Conservation (phyloP, 2,888 invertebrate species). For the Eupithecia centaureata region DNA sequence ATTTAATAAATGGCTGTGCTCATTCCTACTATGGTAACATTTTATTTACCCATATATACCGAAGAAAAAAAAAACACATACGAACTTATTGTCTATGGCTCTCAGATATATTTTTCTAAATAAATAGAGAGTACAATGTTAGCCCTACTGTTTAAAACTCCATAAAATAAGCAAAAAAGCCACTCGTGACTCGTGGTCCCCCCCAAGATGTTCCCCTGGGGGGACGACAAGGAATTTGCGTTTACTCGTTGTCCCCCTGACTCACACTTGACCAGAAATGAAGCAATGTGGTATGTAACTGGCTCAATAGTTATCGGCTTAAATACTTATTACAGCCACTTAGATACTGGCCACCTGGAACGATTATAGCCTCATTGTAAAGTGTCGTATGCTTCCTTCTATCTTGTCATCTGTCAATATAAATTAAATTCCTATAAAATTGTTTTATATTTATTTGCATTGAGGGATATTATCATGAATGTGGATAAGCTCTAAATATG, state of each 20-base stretch:
- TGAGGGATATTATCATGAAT: no score
- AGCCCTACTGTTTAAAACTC: not conserved
- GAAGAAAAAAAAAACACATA: not conserved
- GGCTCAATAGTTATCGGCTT: not conserved
- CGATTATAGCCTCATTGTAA: not conserved
- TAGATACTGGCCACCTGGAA: not conserved
- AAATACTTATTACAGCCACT: not conserved
- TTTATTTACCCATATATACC: not conserved
- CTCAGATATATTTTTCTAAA: not conserved
- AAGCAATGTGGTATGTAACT: not conserved
- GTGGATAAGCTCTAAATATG: no score
- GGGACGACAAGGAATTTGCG: no score
- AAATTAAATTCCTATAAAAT: not conserved
- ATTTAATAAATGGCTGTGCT: not conserved
- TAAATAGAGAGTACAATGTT: not conserved
- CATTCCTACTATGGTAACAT: not conserved
- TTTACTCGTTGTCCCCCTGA: not conserved
- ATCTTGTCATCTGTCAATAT: not conserved
- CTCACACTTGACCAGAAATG: not conserved
- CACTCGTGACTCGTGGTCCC: not conserved
- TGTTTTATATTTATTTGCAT: no score
- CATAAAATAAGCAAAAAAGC: slow-evolving; percentile 8
- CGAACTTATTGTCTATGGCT: not conserved
- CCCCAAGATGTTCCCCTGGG: no score
- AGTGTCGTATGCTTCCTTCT: no score